Evolutionary conservation across 2,113 vertebrate species (phyloP), one percentile per base, ranked within the genome.

Genomic region (Sminthopsis crassicaudata): DNA sequence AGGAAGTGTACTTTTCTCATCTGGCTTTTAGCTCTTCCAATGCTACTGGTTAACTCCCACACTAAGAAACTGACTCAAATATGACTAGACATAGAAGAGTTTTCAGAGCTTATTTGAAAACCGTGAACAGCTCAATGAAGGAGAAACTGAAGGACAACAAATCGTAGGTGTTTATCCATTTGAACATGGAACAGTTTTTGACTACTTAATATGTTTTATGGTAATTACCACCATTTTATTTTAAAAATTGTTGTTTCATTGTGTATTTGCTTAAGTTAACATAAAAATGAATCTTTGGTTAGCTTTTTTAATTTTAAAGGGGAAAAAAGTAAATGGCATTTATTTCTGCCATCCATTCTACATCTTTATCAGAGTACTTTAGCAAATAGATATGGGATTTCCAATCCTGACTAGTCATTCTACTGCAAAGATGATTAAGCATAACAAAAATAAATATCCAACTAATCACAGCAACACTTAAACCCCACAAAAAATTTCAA

Each of bases 361-460:
- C 84, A 98, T 96, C 67, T 25, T 90, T 97, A 97, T 96, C 53
- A 67, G 95, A 94, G 52, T 27, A 92, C 95, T 97, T 48, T 93
- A 90, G 22, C 84, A 94, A 93, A 76, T 0, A 51, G 97, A 98
- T 89, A 97, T 97, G 94, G 96, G 97, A 97, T 94, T 96, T 96
- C 96, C 90, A 96, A 94, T 93, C 96, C 93, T 97, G 97, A 97
- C 97, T 97, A 24, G 25, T 94, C 88, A 93, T 92, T 97, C 94
- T 54, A 94, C 60, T 36, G 26, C 96, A 98, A 94, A 92, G 93
- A 98, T 98, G 97, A 98, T 98, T 98, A 98, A 95, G 96, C 94
- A 97, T 8, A 95, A 88, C 91, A 36, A 90, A 97, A 96, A 51
- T 51, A 90, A 90, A 84, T 12, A 60, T 93, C 93, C 95, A 92